These are phyloP conservation scores for Drosophila pruinosa DNA, from an alignment of 1,140 invertebrate genomes.

Conservation along the genomic window DNA sequence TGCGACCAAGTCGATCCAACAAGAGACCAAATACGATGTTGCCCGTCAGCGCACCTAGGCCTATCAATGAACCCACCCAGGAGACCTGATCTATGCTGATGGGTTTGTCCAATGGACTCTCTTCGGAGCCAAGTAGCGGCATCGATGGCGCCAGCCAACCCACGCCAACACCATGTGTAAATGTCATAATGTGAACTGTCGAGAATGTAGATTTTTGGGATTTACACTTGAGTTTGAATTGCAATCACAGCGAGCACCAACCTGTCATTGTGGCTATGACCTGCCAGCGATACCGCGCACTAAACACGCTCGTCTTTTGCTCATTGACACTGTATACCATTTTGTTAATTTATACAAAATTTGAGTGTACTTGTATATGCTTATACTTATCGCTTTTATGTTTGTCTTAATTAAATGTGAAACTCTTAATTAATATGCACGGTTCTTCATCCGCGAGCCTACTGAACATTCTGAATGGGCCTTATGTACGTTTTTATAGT, in stretches of 20 bases:
- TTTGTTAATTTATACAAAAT: conserved; percentile 10
- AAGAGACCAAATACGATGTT: conserved; percentile 61
- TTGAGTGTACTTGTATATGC: too few species aligned
- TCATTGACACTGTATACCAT: conserved; percentile 41
- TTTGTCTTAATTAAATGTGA: background rate
- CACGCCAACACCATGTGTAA: conserved; percentile 59
- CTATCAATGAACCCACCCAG: conserved; percentile 67
- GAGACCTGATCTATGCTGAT: conserved; percentile 61
- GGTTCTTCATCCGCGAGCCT: conserved; percentile 21
- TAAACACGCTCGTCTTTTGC: conserved; percentile 54
- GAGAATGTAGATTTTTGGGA: background rate
- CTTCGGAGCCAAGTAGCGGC: conserved; percentile 41
- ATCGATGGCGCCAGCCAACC: conserved; percentile 66
- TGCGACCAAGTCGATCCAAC: conserved; percentile 63
- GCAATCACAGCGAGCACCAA: conserved; percentile 18
- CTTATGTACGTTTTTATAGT: conserved; percentile 50
- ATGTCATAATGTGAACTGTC: conserved; percentile 66
- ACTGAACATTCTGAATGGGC: conserved; percentile 41
- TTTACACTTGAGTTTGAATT: background rate
- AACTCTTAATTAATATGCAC: conserved; percentile 1
- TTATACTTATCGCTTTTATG: too few species aligned
- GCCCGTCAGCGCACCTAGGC: conserved; percentile 60
- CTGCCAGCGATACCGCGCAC: conserved; percentile 62
- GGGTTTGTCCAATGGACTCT: conserved; percentile 43
- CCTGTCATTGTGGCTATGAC: conserved; percentile 67